Base-by-base conservation (phyloP, 2,797 vertebrate species). In the Anas bahamensis region DNA sequence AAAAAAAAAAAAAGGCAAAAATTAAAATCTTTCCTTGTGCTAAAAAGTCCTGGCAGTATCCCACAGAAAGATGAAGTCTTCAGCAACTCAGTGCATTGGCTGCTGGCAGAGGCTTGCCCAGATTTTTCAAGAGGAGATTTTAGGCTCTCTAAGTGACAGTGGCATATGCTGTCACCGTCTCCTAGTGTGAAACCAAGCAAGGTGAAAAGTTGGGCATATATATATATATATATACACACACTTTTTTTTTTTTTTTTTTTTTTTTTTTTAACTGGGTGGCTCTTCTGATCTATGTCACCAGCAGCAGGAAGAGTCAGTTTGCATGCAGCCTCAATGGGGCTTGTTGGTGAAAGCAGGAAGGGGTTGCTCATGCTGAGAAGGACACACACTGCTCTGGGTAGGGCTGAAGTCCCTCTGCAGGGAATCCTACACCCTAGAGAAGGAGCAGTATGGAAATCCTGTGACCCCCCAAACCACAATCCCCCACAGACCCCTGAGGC, bases 291-390 rank as follows among this genome's bases (percentile, higher is more conserved):
- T 68, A 29, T 0, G 0, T 44, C 10, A 72, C 18, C 50, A 70
- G 14, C 4, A 80, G 26, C n/a, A 74, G 18, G 46, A 91, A 8
- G 16, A 71, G 37, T 44, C 31, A 41, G 61, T 41, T 35, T 41
- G 35, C 73, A 87, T 85, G 29, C 18, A 79, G 35, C 21, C 28
- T 28, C 37, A 37, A 35, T 23, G 24, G n/a, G 10, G 18, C 42
- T 23, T 0, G 0, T 16, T 7, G 22, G 66, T 56, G 11, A 78
- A 41, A 2, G 2, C 5, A 6, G 15, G 48, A 86, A 60, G 39
- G 57, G 28, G 31, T 50, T 14, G 3, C 22, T 74, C 4, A 5
- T 8, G 42, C 73, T 1, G 0, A 74, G 44, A 29, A 94, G 29
- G 16, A 65, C 5, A 3, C 4, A 10, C 4, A 19, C 33, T n/a